Percentiles rank a stretch among this genome's conserved stretches.
These are phyloP conservation scores for Calliopsis andreniformis DNA, from an alignment of 1,140 invertebrate genomes.

Conservation along the genomic window DNA sequence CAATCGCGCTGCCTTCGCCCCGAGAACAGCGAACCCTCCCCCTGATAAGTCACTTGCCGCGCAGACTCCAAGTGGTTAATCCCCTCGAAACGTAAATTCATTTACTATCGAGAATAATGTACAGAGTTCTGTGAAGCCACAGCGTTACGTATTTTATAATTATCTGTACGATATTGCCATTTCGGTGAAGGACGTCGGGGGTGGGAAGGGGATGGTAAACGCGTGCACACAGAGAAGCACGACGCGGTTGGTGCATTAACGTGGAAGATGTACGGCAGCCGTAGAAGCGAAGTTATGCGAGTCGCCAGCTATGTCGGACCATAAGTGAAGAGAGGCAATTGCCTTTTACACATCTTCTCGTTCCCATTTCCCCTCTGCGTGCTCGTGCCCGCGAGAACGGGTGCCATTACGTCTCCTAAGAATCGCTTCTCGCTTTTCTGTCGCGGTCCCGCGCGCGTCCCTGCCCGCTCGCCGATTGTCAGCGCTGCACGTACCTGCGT, in stretches of 20 bases:
- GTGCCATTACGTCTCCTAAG: conserved; percentile 74
- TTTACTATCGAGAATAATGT: conserved; percentile 22
- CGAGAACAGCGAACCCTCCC: neutral
- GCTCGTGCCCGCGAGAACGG: conserved; percentile 27
- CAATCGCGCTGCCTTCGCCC: too few species aligned
- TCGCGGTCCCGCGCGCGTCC: neutral
- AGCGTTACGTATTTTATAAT: conserved; percentile 45
- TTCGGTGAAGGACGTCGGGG: neutral
- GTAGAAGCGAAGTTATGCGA: conserved; percentile 65
- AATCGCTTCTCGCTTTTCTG: conserved; percentile 59
- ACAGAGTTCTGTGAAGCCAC: neutral
- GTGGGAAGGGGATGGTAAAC: too few species aligned
- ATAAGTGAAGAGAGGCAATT: conserved; percentile 76
- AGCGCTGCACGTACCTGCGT: conserved; percentile 5
- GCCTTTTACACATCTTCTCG: conserved; percentile 79
- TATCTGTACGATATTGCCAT: conserved; percentile 41
- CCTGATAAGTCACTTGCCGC: conserved; percentile 14
- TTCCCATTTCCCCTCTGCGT: conserved; percentile 68
- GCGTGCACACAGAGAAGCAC: neutral
- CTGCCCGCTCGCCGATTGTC: conserved; percentile 15
- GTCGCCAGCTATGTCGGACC: conserved; percentile 72
- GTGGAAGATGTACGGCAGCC: conserved; percentile 57
- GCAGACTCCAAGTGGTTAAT: neutral
- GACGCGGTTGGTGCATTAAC: conserved; percentile 48
- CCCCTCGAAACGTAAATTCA: conserved; percentile 34